Evolutionary conservation across 2,888 invertebrate genomes (phyloP).

Genomic region (Tipula helvola): DNA sequence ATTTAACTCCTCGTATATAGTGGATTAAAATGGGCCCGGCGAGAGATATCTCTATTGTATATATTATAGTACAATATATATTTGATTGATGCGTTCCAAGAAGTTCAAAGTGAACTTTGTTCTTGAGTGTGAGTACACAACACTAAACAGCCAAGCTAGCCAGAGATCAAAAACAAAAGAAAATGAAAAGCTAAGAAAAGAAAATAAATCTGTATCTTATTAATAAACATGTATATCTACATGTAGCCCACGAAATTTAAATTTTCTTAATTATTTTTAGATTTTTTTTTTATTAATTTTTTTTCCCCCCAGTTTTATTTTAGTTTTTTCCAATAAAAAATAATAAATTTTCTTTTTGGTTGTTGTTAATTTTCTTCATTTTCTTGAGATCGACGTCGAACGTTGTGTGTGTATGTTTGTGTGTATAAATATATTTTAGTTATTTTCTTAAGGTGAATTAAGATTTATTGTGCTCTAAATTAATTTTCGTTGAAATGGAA

Average conservation of each 20-base stretch:
- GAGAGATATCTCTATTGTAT: not conserved
- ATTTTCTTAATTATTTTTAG: not conserved
- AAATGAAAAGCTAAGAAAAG: not conserved
- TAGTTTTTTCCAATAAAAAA: not conserved
- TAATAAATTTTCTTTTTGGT: not conserved
- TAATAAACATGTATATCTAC: not conserved
- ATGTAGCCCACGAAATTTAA: not conserved
- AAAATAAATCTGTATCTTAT: conserved; percentile 4
- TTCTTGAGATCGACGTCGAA: not conserved
- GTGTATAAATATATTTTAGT: not conserved
- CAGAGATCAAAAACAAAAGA: not conserved
- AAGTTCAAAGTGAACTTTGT: not conserved
- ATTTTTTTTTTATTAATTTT: not conserved
- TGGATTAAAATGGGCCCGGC: not conserved
- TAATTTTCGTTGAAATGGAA: not conserved
- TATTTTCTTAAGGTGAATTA: conserved; percentile 4
- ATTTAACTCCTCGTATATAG: not conserved
- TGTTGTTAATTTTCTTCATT: not conserved
- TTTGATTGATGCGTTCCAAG: not conserved
- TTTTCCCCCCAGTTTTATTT: not conserved
- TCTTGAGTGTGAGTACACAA: not conserved
- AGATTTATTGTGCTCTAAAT: not conserved
- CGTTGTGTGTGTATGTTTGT: not conserved
- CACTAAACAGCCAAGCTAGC: not conserved
- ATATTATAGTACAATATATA: not conserved